Evolutionary conservation across 1,140 invertebrate genomes (phyloP).

Genomic region (Drosophila busckii): DNA sequence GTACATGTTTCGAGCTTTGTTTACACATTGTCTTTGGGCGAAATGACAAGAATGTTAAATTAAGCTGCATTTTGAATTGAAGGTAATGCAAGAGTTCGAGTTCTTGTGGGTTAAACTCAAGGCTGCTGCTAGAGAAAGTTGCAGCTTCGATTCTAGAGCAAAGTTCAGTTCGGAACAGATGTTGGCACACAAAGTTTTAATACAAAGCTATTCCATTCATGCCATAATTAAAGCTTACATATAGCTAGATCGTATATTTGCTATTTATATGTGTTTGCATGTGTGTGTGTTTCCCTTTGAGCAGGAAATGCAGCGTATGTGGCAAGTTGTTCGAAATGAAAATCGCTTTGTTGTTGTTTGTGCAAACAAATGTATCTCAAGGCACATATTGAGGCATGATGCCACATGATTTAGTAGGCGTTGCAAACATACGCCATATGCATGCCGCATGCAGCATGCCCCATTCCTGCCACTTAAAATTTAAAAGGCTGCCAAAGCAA

Average conservation of each 20-base stretch:
- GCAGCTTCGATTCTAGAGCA: too few relatives aligned
- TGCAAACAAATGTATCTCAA: conserved; percentile 49
- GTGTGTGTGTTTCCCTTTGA: conserved; percentile 25
- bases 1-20: conserved; percentile 15
- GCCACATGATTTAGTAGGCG: conserved; percentile 71
- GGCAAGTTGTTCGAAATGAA: conserved; percentile 24
- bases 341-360: conserved; percentile 46
- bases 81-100: too few relatives aligned
- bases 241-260: conserved; percentile 16
- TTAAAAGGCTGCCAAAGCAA: conserved; percentile 47
- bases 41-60: conserved; percentile 3
- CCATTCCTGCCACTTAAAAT: conserved; percentile 58
- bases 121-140: too few relatives aligned
- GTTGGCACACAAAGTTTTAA: too few relatives aligned
- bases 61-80: not conserved
- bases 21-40: conserved; percentile 16
- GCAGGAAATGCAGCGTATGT: conserved; percentile 67
- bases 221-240: conserved; percentile 21
- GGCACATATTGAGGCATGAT: conserved; percentile 60
- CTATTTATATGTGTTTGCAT: conserved; percentile 4
- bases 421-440: conserved; percentile 71
- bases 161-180: too few relatives aligned
- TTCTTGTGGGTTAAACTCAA: too few relatives aligned
- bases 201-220: conserved; percentile 42
- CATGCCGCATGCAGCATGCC: conserved; percentile 57